Conservation (phyloP, 53 echinoderm and acorn worm species). For the Luidia sarsii region DNA sequence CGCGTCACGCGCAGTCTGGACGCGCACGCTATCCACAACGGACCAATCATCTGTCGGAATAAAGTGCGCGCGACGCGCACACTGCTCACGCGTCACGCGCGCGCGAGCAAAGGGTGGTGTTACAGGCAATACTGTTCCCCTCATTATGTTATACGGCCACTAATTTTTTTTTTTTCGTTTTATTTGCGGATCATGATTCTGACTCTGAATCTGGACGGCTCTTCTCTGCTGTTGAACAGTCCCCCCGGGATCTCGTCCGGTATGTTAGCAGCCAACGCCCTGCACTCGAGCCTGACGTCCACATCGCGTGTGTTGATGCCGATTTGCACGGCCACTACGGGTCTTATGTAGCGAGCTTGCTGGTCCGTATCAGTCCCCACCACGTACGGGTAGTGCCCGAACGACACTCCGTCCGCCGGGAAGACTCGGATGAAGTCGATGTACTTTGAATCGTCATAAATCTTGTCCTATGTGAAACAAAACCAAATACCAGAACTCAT, state of each 20-base stretch:
- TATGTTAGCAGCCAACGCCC: slow-evolving; percentile 38
- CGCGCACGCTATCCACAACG: no score
- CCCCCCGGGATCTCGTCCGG: slow-evolving; percentile 10
- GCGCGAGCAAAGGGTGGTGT: no score
- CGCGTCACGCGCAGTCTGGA: no score
- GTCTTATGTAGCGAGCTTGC: slow-evolving; percentile 46
- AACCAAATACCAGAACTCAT: no score
- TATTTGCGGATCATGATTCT: slow-evolving; percentile 17
- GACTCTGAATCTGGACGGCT: slow-evolving; percentile 28
- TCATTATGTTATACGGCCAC: no score
- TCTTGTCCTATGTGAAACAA: no score
- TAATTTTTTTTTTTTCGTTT: no score
- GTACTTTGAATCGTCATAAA: no score
- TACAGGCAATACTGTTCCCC: no score
- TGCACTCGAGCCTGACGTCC: slow-evolving; percentile 8
- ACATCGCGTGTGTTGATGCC: not conserved
- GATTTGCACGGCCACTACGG: slow-evolving; percentile 54
- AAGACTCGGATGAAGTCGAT: not conserved
- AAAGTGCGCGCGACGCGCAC: no score
- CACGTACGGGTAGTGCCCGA: slow-evolving; percentile 62
- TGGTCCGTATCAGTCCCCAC: slow-evolving; percentile 15
- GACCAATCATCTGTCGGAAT: no score
- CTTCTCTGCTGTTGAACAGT: slow-evolving; percentile 14
- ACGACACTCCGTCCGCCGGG: slow-evolving; percentile 51
- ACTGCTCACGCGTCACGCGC: no score